Percentiles rank a stretch among this genome's conserved stretches.
These are phyloP conservation scores for Andrena cerasifolii DNA, from an alignment of 1,140 invertebrate species.

Conservation along the genomic window DNA sequence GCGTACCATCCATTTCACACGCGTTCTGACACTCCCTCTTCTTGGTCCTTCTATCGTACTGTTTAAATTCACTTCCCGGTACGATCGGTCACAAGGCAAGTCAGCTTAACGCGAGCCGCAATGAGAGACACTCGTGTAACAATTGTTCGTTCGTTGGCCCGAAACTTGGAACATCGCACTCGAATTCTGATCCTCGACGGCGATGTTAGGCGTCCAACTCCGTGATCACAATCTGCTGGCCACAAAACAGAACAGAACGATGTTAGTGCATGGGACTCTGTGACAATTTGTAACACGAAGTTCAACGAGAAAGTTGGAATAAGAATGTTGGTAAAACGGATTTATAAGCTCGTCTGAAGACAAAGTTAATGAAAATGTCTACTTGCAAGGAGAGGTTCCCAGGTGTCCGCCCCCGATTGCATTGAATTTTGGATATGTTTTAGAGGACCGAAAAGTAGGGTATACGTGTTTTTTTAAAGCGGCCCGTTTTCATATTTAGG, in stretches of 20 bases:
- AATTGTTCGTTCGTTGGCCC: neutral
- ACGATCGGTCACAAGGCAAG: neutral
- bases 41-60: neutral
- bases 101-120: neutral
- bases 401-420: too few species aligned
- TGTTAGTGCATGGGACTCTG: neutral
- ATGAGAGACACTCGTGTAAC: constrained; percentile 40
- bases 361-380: constrained; percentile 54
- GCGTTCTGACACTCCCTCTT: constrained; percentile 65
- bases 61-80: neutral
- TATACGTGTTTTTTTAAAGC: too few species aligned
- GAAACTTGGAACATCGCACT: constrained; percentile 20
- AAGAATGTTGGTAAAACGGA: too few species aligned
- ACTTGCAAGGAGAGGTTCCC: too few species aligned
- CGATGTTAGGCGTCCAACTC: neutral
- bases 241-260: constrained; percentile 21
- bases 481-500: too few species aligned
- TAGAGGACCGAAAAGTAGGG: too few species aligned
- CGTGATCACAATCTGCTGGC: neutral
- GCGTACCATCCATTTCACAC: constrained; percentile 81
- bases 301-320: too few species aligned
- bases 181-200: neutral
- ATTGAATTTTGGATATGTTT: too few species aligned
- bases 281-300: too few species aligned
- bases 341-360: constrained; percentile 6